Conservation (phyloP, 2,797 vertebrate genomes). For the Chaetophractus vellerosus region DNA sequence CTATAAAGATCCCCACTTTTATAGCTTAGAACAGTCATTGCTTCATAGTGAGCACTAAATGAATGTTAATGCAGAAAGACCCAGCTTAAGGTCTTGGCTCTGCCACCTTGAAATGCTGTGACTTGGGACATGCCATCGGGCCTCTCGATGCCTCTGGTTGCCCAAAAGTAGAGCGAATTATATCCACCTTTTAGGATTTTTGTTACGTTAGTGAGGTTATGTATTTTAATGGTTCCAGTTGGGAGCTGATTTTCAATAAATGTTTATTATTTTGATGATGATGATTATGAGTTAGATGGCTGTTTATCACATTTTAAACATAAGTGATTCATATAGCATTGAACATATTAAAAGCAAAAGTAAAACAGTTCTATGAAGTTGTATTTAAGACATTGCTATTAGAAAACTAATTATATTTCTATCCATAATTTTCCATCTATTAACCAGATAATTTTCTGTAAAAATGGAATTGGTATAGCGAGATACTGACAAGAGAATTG, state of each 20-base stretch:
- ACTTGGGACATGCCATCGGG: not conserved
- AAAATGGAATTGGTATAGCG: not conserved
- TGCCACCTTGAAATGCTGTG: not conserved
- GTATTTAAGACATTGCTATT: not conserved
- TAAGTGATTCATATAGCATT: not conserved
- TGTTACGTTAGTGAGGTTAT: not conserved
- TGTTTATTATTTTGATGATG: not conserved
- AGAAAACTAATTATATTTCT: not conserved
- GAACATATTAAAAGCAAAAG: not conserved
- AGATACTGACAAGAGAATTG: not conserved
- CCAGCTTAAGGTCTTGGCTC: not conserved
- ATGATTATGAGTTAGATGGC: not conserved
- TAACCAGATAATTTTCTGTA: not conserved
- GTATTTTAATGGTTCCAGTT: not conserved
- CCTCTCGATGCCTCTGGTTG: not conserved
- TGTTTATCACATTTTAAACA: constrained; percentile 32
- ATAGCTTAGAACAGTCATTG: not conserved
- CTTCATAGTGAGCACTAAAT: not conserved
- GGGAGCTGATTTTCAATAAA: not conserved
- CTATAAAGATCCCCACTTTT: not conserved
- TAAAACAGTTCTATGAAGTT: not conserved
- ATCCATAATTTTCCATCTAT: not conserved
- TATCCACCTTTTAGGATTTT: not conserved
- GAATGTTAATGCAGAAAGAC: not conserved
- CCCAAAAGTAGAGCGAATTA: not conserved